These are phyloP conservation scores for Sympetrum striolatum DNA, from an alignment of 2,888 invertebrate genomes.

Conservation along the genomic window DNA sequence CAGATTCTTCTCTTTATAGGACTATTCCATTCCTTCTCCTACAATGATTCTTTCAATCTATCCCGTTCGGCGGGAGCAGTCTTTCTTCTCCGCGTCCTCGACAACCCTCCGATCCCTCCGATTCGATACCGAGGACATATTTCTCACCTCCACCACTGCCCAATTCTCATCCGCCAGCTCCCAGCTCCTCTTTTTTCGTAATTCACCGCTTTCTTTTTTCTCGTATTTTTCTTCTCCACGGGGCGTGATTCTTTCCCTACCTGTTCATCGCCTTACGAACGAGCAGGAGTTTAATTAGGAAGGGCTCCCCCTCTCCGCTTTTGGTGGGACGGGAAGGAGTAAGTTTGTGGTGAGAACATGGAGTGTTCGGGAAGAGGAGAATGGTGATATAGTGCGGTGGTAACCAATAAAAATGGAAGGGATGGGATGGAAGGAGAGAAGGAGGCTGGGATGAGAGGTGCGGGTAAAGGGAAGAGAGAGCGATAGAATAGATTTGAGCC, in stretches of 20 bases:
- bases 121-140: neutral
- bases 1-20: neutral
- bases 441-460: neutral
- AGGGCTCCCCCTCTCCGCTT: neutral
- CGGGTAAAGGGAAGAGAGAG: neutral
- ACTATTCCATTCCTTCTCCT: neutral
- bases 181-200: neutral
- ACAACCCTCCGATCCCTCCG: neutral
- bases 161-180: neutral
- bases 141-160: neutral
- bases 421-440: neutral
- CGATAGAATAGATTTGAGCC: neutral
- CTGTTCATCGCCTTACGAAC: conserved; percentile 20
- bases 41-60: neutral
- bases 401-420: neutral
- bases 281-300: conserved; percentile 30
- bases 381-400: neutral
- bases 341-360: neutral
- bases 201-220: neutral
- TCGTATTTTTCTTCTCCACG: conserved; percentile 1
- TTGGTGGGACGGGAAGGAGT: neutral
- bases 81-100: neutral
- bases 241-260: conserved; percentile 12
- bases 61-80: neutral
- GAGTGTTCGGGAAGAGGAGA: neutral